Evolutionary conservation across 2,888 invertebrate species (phyloP), one percentile per base, ranked within the genome.

Genomic region (Lottia gigantea): DNA sequence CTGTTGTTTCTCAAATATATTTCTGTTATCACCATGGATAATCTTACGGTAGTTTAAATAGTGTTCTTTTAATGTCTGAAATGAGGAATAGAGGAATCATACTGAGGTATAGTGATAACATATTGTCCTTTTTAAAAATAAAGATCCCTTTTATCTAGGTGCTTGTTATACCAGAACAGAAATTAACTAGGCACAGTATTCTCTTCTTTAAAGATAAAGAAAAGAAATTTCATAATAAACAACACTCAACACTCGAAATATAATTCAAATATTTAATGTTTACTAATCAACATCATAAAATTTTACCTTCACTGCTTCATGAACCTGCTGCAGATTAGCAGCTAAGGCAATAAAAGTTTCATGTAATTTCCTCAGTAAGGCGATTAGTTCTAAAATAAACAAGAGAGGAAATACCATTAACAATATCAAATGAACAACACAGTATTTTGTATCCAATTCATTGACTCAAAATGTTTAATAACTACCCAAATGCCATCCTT

Each of bases 291-390:
- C 14, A 31, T 31, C 31, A 40, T 40, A 40, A 8, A 40, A 4
- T 8, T 76, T 69, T 77, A 89, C 89, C 84, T 95, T 94, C 0
- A 96, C 94, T 63, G 87, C 81, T 73, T 89, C 89, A 78, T 96
- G 95, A 0, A 95, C 92, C 6, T 93, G 92, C 83, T 96, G 95
- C 49, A 96, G 89, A 55, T 94, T 92, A 0, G 95, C 95, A n/a
- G 96, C 96, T 71, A 96, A 89, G 0, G 94, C 94, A 46, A 96
- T 93, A 81, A 96, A 92, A 2, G 95, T 94, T 86, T 95, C 95
- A 86, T 96, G 95, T 81, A 96, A 92, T 83, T 94, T 92, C 46
- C 92, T 92, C 89, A 96, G 92, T 23, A 95, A 93, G 69, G 92
- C 89, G 14, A 94, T 92, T 74, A 96, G 87, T 88, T 96, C 95